Evolutionary conservation across 1,140 invertebrate genomes (phyloP).

Genomic region (Ceratosolen fusciceps): DNA sequence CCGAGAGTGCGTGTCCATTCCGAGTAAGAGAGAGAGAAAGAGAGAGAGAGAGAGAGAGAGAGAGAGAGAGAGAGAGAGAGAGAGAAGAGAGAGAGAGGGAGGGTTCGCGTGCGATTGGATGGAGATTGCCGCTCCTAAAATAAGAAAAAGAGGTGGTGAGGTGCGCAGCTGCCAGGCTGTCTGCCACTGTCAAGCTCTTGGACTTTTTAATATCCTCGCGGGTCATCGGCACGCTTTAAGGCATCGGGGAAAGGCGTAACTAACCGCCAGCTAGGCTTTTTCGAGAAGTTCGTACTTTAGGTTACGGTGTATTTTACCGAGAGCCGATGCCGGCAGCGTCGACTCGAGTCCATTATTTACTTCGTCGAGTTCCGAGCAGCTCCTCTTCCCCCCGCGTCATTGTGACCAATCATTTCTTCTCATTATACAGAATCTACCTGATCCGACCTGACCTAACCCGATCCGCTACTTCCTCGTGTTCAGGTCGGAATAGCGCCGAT

Average conservation of each 20-base stretch:
- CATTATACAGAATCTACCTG: too few relatives aligned
- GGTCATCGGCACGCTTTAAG: not conserved
- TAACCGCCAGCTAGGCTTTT: not conserved
- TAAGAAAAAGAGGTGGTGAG: constrained; percentile 47
- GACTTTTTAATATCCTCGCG: constrained; percentile 15
- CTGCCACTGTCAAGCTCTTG: constrained; percentile 55
- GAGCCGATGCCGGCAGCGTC: not conserved
- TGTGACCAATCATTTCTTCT: too few relatives aligned
- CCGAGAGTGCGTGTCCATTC: not conserved
- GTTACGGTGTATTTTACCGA: not conserved
- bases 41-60: too few relatives aligned
- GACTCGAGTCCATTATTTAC: constrained; percentile 5
- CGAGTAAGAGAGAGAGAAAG: too few relatives aligned
- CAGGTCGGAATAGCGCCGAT: too few relatives aligned
- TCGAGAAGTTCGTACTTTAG: not conserved
- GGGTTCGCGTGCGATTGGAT: not conserved
- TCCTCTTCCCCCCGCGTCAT: too few relatives aligned
- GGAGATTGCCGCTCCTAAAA: constrained; percentile 55
- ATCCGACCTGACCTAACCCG: too few relatives aligned
- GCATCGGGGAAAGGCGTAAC: not conserved
- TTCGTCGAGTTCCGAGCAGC: not conserved
- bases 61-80: not conserved
- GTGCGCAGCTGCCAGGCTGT: constrained; percentile 63
- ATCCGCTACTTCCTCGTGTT: too few relatives aligned
- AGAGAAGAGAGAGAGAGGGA: not conserved